phyloP scores from a whole-genome alignment of 1,140 invertebrate species.

The Dryas iulia region DNA sequence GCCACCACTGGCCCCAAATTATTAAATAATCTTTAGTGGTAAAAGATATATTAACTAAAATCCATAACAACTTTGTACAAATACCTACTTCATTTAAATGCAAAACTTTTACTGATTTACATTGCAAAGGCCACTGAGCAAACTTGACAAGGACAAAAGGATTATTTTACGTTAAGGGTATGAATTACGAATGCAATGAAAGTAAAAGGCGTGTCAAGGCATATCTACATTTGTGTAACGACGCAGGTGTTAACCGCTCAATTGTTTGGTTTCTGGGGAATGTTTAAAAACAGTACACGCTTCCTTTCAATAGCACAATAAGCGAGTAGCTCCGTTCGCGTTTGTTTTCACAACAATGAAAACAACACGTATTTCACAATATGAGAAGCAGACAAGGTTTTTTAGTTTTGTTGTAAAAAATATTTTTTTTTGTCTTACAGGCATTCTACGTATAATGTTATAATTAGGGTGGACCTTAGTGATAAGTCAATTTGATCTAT shows the following conservation, averaged over 20 bases:
- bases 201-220: constrained; percentile 24
- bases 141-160: constrained; percentile 16
- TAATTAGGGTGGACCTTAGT: not conserved
- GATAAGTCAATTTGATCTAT: too few relatives aligned
- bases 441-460: too few relatives aligned
- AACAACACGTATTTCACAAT: constrained; percentile 18
- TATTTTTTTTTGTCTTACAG: too few relatives aligned
- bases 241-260: constrained; percentile 21
- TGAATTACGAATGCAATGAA: constrained; percentile 23
- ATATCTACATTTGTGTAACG: constrained; percentile 18
- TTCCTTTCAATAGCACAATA: constrained; percentile 34
- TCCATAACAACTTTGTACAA: not conserved
- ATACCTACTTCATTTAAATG: constrained; percentile 1
- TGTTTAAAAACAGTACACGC: constrained; percentile 26
- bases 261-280: constrained; percentile 27
- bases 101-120: not conserved
- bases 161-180: constrained; percentile 8
- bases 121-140: not conserved
- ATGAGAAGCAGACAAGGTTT: not conserved
- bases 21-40: too few relatives aligned
- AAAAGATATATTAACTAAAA: too few relatives aligned
- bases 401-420: not conserved
- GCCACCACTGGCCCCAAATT: too few relatives aligned
- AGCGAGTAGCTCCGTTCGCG: constrained; percentile 7
- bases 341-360: constrained; percentile 37